Conservation (phyloP, 2,888 invertebrate genomes). For the Leucania comma region DNA sequence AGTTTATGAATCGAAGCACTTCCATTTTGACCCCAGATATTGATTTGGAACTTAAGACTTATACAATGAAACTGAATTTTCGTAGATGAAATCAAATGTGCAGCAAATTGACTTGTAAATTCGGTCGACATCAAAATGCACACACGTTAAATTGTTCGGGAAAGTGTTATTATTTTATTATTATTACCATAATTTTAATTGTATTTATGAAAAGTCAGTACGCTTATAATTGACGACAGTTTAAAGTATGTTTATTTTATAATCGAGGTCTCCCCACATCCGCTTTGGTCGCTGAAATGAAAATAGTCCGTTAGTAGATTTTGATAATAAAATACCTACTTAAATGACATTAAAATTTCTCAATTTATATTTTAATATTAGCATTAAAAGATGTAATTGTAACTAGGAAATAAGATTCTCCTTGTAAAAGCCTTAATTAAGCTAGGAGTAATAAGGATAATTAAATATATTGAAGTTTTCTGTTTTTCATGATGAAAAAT, state of each 20-base stretch:
- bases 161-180: background rate
- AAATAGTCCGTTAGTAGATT: slow-evolving; percentile 76
- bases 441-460: slow-evolving; percentile 39
- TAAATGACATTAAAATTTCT: background rate
- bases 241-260: slow-evolving; percentile 47
- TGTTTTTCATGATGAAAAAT: slow-evolving; percentile 47
- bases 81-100: too few relatives aligned
- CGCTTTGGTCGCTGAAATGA: slow-evolving; percentile 76
- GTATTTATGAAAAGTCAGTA: slow-evolving; percentile 34
- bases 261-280: slow-evolving; percentile 68
- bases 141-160: background rate
- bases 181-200: too few relatives aligned
- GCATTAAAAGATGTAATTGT: background rate
- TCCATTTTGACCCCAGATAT: background rate
- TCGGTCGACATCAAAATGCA: background rate
- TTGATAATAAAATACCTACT: slow-evolving; percentile 51
- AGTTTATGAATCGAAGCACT: background rate
- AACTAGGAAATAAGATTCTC: background rate
- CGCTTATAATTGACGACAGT: slow-evolving; percentile 67
- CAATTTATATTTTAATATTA: background rate
- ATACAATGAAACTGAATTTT: too few relatives aligned
- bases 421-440: background rate
- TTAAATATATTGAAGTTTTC: slow-evolving; percentile 43
- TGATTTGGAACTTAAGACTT: background rate
- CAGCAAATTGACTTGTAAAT: background rate